phyloP scores from a whole-genome alignment of 1,140 invertebrate genomes.

The Trichoplusia ni region DNA sequence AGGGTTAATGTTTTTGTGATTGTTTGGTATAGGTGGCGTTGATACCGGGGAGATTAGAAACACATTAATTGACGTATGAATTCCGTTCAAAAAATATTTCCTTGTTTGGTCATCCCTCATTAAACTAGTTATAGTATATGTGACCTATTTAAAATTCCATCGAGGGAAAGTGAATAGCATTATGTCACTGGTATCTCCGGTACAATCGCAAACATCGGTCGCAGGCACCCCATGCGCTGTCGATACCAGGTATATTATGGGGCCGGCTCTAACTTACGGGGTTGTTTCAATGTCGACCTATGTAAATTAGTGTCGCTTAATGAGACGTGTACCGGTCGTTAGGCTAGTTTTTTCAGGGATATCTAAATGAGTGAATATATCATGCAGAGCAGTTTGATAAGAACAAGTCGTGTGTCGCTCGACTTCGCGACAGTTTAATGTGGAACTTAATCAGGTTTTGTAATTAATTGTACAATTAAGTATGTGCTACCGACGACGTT shows the following conservation, averaged over 20 bases:
- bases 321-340: slow-evolving; percentile 43
- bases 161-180: slow-evolving; percentile 5
- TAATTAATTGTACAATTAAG: too few relatives aligned
- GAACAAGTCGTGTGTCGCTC: not conserved
- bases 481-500: too few relatives aligned
- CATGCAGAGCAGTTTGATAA: not conserved
- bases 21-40: not conserved
- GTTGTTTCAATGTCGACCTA: slow-evolving; percentile 37
- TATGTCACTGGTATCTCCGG: slow-evolving; percentile 3
- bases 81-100: not conserved
- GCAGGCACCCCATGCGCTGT: slow-evolving; percentile 40
- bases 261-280: slow-evolving; percentile 43
- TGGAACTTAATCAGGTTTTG: too few relatives aligned
- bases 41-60: not conserved
- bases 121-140: not conserved
- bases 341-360: not conserved
- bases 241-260: not conserved
- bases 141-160: slow-evolving; percentile 1
- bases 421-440: too few relatives aligned
- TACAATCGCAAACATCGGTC: slow-evolving; percentile 2
- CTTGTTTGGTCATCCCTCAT: slow-evolving; percentile 3
- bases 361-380: slow-evolving; percentile 10
- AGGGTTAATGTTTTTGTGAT: slow-evolving; percentile 26
- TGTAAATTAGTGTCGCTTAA: slow-evolving; percentile 59
- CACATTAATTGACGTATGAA: not conserved